Conservation (phyloP, 2,888 invertebrate genomes). For the Ophion ellenae region DNA sequence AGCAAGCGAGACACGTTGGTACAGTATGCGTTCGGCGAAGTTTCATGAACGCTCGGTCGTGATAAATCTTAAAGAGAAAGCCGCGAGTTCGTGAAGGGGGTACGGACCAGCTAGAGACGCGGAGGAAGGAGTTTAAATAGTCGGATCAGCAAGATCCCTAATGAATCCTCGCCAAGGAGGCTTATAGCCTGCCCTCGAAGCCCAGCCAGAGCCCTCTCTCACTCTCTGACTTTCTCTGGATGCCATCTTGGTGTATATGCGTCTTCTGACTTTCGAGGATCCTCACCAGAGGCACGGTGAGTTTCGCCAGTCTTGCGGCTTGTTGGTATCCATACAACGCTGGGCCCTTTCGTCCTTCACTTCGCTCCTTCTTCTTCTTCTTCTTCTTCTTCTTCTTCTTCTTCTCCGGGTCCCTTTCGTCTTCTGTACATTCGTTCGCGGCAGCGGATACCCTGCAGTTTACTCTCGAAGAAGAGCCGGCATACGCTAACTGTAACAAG, state of each 20-base stretch:
- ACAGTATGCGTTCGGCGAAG: conserved; percentile 45
- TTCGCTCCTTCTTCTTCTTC: conserved; percentile 25
- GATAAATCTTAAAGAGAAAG: conserved; percentile 77
- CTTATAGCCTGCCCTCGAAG: conserved; percentile 70
- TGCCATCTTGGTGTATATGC: conserved; percentile 35
- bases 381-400: conserved; percentile 41
- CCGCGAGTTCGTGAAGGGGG: conserved; percentile 59
- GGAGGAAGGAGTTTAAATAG: conserved; percentile 69
- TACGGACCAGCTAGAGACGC: conserved; percentile 35
- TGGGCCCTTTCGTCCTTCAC: conserved; percentile 5
- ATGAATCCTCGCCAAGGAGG: conserved; percentile 76
- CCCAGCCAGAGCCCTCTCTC: conserved; percentile 60
- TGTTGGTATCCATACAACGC: conserved; percentile 60
- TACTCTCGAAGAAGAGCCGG: conserved; percentile 46
- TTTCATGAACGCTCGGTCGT: conserved; percentile 71
- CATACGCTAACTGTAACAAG: conserved; percentile 63
- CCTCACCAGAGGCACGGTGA: conserved; percentile 60
- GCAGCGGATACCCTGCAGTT: conserved; percentile 50
- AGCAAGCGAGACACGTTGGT: conserved; percentile 22
- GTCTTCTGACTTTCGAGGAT: conserved; percentile 58
- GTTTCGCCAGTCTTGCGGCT: conserved; percentile 64
- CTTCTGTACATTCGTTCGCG: conserved; percentile 42
- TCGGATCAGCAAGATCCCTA: conserved; percentile 81
- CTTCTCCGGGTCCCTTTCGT: conserved; percentile 28
- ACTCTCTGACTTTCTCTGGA: conserved; percentile 42